These are phyloP conservation scores for Apotomis betuletana DNA, from an alignment of 2,888 invertebrate genomes.

Conservation along the genomic window DNA sequence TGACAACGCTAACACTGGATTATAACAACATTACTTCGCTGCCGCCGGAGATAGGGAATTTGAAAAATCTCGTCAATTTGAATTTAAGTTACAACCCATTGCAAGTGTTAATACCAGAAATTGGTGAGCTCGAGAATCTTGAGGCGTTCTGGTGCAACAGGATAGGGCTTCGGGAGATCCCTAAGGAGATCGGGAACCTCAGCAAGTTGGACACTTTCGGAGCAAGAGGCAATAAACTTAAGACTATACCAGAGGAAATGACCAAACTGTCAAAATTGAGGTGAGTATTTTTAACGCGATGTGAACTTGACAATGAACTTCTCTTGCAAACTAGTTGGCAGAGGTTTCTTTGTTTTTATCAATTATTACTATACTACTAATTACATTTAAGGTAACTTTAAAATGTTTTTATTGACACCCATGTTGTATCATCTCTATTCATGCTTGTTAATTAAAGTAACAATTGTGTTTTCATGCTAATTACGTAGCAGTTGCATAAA, in stretches of 20 bases:
- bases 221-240: conserved; percentile 85
- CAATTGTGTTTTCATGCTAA: too few relatives aligned
- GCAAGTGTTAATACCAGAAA: conserved; percentile 81
- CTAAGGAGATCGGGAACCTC: conserved; percentile 85
- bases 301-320: conserved; percentile 32
- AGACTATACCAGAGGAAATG: conserved; percentile 82
- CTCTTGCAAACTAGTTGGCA: conserved; percentile 19
- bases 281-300: conserved; percentile 55
- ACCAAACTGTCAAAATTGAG: conserved; percentile 82
- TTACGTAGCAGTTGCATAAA: too few relatives aligned
- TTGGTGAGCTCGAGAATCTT: conserved; percentile 83
- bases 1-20: conserved; percentile 86
- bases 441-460: too few relatives aligned
- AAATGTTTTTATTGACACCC: too few relatives aligned
- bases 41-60: conserved; percentile 83
- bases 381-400: background rate
- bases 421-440: too few relatives aligned
- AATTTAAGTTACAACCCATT: conserved; percentile 88
- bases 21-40: conserved; percentile 85
- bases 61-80: conserved; percentile 84
- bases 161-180: conserved; percentile 81
- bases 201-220: conserved; percentile 86
- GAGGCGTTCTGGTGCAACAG: conserved; percentile 88
- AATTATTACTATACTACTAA: background rate
- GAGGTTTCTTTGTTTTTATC: background rate